Base-by-base conservation (phyloP, 2,797 vertebrate genomes). In the Tauraco hartlaubi region DNA sequence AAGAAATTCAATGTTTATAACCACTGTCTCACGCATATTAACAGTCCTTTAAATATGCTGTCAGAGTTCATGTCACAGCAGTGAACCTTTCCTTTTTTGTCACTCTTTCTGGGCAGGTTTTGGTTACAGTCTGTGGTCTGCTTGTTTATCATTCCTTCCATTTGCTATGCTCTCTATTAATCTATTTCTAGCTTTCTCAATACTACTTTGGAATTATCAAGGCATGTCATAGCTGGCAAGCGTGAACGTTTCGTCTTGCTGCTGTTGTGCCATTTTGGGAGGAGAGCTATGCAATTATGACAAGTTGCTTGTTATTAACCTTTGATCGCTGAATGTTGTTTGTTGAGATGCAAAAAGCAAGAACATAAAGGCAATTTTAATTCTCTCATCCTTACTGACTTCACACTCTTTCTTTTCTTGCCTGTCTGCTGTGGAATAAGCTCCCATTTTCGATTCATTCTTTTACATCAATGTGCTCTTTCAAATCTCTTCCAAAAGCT, bases 221-320 rank as follows among this genome's bases (percentile, higher is more conserved):
- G 82, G 79, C 85, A 59, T 68, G 61, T 62, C 66, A 31, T 73
- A 81, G 46, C 64, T 81, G 76, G 82, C 46, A 94, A 94, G 41
- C 19, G 21, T 51, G 66, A 94, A 73, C 59, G 55, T 81, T 96
- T 92, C 2, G 6, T 62, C 58, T 92, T 91, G 79, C 55, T 84
- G 73, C 55, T 83, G 39, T 68, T 63, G 73, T 92, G 87, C 66
- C 69, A 54, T 93, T 95, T 49, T 80, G 86, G 90, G 72, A 92
- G 84, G 81, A 93, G 64, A 94, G 56, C 52, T 92, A 85, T 71
- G 62, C 86, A 89, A 51, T 95, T 94, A 90, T 85, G 89, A 90
- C 89, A 94, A 88, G 87, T 91, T 94, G 73, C 89, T 96, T 77
- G 73, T 88, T 95, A 73, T 85, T 94, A 96, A 96, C 87, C 89